phyloP scores from a whole-genome alignment of 2,113 vertebrate genomes.

The Odocoileus hemionus region DNA sequence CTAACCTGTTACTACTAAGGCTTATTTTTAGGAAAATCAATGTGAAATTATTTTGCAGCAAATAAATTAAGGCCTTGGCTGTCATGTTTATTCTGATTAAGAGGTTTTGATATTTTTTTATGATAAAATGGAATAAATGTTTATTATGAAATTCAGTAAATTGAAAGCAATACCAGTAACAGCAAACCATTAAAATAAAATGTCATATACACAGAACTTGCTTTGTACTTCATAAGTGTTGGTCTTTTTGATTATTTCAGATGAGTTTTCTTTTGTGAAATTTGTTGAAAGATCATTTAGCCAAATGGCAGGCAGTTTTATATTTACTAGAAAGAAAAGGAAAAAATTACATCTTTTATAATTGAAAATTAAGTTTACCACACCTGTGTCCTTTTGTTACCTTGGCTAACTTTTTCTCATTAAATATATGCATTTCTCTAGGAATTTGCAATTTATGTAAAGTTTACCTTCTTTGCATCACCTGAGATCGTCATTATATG shows the following conservation, averaged over 20 bases:
- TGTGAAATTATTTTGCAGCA: background rate
- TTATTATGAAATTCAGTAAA: background rate
- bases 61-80: background rate
- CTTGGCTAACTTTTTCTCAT: conserved; percentile 23
- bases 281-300: conserved; percentile 36
- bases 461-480: background rate
- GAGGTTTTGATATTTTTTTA: background rate
- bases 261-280: conserved; percentile 16
- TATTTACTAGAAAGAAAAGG: conserved; percentile 33
- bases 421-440: background rate
- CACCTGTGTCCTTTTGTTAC: conserved; percentile 46
- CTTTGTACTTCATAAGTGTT: background rate
- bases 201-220: background rate
- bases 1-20: background rate
- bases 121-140: conserved; percentile 3
- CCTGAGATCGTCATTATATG: background rate
- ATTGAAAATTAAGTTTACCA: conserved; percentile 37
- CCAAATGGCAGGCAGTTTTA: conserved; percentile 21
- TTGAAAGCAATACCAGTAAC: conserved; percentile 24
- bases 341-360: background rate
- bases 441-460: background rate
- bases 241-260: conserved; percentile 48
- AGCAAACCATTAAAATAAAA: background rate
- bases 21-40: conserved; percentile 22
- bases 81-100: background rate